Conservation (phyloP, 2,113 vertebrate species). For the Heptranchias perlo region DNA sequence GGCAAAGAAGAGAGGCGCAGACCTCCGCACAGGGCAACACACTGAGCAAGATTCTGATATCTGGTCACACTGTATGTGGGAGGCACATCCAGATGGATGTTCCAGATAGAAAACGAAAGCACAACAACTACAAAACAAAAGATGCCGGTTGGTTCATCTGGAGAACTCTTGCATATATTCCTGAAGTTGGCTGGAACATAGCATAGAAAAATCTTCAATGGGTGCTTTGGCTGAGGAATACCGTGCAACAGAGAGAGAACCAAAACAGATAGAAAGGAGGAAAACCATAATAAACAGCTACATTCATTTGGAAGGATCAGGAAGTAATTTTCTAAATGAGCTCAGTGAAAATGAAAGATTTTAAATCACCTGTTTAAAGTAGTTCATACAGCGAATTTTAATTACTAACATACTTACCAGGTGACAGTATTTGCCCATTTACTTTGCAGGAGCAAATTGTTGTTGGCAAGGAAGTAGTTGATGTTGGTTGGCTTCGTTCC, state of each 20-base stretch:
- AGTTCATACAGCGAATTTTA: background rate
- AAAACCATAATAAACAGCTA: background rate
- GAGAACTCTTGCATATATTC: background rate
- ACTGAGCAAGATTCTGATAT: background rate
- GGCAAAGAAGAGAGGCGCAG: background rate
- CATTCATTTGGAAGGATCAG: background rate
- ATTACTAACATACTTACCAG: background rate
- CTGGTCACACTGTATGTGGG: background rate
- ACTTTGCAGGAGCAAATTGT: background rate
- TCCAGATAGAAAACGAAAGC: background rate
- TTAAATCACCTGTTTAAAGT: background rate
- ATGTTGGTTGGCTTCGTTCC: background rate
- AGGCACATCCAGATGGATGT: background rate
- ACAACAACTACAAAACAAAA: no score
- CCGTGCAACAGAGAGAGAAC: background rate
- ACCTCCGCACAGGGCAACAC: background rate
- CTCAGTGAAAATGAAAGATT: background rate
- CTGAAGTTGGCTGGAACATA: background rate
- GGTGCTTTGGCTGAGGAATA: background rate
- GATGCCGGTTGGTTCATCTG: no score
- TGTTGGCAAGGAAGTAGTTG: background rate
- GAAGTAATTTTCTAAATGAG: background rate
- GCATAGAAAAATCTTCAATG: background rate
- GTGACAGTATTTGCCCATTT: background rate
- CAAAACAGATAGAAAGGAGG: background rate